Evolutionary conservation across 1,140 invertebrate genomes (phyloP).

Genomic region (Zaprionus ornatus): DNA sequence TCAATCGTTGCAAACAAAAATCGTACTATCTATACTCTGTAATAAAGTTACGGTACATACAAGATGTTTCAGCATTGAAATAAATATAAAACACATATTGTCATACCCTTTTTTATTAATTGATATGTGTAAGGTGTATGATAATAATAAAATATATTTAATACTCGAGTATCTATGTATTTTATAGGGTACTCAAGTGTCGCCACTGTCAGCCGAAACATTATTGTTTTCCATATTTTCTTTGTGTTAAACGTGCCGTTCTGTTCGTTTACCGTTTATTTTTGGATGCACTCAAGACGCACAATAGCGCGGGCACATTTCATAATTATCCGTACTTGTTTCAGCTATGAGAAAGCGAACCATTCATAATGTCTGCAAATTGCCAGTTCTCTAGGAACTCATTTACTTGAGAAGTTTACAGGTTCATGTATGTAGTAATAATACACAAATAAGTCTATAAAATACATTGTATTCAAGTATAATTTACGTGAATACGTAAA

Average conservation of each 20-base stretch:
- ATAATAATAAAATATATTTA: not conserved
- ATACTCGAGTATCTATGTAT: not conserved
- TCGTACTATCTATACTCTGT: constrained; percentile 33
- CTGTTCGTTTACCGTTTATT: constrained; percentile 27
- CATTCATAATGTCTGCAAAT: not conserved
- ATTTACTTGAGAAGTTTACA: not conserved
- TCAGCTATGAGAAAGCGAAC: not conserved
- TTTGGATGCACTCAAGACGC: constrained; percentile 39
- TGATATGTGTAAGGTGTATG: not conserved
- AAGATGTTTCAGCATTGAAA: not conserved
- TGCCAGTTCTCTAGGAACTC: not conserved
- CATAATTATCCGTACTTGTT: constrained; percentile 22
- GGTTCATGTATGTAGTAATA: not conserved
- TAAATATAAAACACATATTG: not conserved
- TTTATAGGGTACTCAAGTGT: constrained; percentile 1
- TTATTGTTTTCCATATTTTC: constrained; percentile 4
- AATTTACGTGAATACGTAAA: not conserved
- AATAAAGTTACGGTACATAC: not conserved
- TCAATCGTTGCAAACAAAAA: constrained; percentile 45
- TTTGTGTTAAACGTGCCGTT: constrained; percentile 33
- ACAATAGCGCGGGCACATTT: constrained; percentile 20
- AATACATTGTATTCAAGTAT: not conserved
- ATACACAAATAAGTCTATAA: not conserved
- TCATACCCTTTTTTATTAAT: not conserved
- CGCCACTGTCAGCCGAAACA: too few species aligned